These are phyloP conservation scores for Mechanitis messenoides DNA, from an alignment of 2,888 invertebrate species.

Conservation along the genomic window DNA sequence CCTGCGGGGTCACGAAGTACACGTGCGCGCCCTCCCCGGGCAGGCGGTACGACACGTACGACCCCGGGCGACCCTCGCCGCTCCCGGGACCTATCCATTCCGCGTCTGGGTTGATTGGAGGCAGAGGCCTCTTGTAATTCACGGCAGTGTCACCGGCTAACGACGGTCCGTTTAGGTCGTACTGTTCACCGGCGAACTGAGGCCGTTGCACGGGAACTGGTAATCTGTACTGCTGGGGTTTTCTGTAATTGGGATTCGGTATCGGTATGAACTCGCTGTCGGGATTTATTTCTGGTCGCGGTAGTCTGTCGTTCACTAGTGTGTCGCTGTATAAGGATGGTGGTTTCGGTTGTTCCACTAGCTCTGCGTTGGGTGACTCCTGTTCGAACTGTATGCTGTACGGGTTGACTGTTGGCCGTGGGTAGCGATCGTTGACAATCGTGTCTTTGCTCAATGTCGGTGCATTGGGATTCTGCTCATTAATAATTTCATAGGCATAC, in stretches of 20 bases:
- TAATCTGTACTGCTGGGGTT: conserved; percentile 52
- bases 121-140: conserved; percentile 77
- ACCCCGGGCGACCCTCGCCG: conserved; percentile 49
- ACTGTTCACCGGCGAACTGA: conserved; percentile 60
- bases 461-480: conserved; percentile 50
- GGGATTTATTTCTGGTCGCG: conserved; percentile 81
- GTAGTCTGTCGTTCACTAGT: conserved; percentile 82
- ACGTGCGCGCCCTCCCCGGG: conserved; percentile 87
- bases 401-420: conserved; percentile 81
- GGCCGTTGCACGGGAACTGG: conserved; percentile 53
- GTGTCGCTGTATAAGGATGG: conserved; percentile 79
- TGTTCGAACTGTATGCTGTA: conserved; percentile 76
- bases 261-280: conserved; percentile 80
- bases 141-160: conserved; percentile 71
- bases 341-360: conserved; percentile 53
- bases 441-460: conserved; percentile 80
- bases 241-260: conserved; percentile 62
- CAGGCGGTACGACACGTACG: conserved; percentile 83
- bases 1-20: conserved; percentile 85
- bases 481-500: conserved; percentile 70
- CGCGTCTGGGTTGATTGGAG: conserved; percentile 75
- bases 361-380: conserved; percentile 47
- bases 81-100: conserved; percentile 77
- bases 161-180: conserved; percentile 62
- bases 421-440: conserved; percentile 82